phyloP scores from a whole-genome alignment of 2,113 vertebrate genomes.

The Salvelinus fontinalis region DNA sequence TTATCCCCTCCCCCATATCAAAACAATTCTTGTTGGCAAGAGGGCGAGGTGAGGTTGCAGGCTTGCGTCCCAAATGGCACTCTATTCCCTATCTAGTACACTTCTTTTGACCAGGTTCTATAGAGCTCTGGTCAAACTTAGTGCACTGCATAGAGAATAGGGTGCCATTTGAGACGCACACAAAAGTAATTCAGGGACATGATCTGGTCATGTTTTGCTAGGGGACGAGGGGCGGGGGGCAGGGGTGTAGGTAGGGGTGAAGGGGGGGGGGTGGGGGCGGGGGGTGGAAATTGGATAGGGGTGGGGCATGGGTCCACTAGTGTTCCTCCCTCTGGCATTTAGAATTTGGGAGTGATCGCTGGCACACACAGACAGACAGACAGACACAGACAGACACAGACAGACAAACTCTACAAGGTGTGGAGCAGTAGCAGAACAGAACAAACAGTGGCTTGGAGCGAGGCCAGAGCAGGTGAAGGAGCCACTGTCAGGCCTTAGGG shows the following conservation, averaged over 20 bases:
- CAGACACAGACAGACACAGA: too few species aligned
- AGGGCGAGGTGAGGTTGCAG: not conserved
- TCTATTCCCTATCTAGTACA: too few species aligned
- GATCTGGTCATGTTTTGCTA: not conserved
- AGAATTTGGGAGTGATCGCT: not conserved
- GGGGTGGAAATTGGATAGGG: not conserved
- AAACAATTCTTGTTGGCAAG: not conserved
- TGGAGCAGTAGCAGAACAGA: not conserved
- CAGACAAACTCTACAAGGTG: too few species aligned
- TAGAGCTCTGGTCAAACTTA: too few species aligned
- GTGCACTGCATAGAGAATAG: too few species aligned
- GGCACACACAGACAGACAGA: not conserved
- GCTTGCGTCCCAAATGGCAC: too few species aligned
- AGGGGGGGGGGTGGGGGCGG: too few species aligned
- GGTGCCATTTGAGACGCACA: too few species aligned
- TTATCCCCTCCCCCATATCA: not conserved
- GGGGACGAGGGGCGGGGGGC: not conserved
- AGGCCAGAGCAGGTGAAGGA: not conserved
- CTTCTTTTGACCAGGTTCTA: too few species aligned
- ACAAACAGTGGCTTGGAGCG: not conserved
- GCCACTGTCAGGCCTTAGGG: not conserved
- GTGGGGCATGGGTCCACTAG: not conserved
- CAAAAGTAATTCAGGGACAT: not conserved
- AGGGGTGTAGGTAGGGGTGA: too few species aligned
- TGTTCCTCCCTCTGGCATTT: not conserved